A percentile compares a stretch with the other conserved stretches of the same genome.
These are phyloP conservation scores for Gila orcuttii DNA, from an alignment of 2,113 vertebrate genomes.

Conservation along the genomic window DNA sequence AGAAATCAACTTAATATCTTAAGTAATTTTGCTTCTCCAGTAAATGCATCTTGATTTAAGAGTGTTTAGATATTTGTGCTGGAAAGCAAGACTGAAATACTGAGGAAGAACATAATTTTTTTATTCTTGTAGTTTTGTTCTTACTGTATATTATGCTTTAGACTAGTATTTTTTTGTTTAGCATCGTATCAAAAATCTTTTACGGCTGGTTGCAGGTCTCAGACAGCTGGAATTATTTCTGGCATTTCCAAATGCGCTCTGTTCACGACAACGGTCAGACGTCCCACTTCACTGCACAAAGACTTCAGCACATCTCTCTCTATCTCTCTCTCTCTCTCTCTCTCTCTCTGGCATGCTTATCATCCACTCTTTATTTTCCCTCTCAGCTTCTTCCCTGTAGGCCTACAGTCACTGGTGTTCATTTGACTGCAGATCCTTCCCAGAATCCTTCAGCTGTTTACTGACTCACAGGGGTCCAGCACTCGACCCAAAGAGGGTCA, in stretches of 20 bases:
- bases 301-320: not conserved
- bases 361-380: not conserved
- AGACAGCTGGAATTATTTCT: conserved; percentile 7
- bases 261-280: conserved; percentile 17
- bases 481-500: not conserved
- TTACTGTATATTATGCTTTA: not conserved
- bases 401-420: conserved; percentile 21
- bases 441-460: conserved; percentile 42
- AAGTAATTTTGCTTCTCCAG: too few relatives aligned
- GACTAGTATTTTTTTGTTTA: not conserved
- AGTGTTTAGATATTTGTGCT: too few relatives aligned
- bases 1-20: too few relatives aligned
- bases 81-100: too few relatives aligned
- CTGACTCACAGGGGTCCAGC: conserved; percentile 33
- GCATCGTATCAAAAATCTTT: not conserved
- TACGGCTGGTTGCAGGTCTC: not conserved
- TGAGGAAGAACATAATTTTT: too few relatives aligned
- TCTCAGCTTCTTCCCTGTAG: not conserved
- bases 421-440: conserved; percentile 36
- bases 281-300: conserved; percentile 39
- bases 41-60: too few relatives aligned
- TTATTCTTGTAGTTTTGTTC: too few relatives aligned
- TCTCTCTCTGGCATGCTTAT: not conserved
- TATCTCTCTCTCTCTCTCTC: too few relatives aligned
- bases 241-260: not conserved